A percentile compares a stretch with the other conserved stretches of the same genome.
These are phyloP conservation scores for Temnothorax longispinosus DNA, from an alignment of 1,140 invertebrate genomes.

Conservation along the genomic window DNA sequence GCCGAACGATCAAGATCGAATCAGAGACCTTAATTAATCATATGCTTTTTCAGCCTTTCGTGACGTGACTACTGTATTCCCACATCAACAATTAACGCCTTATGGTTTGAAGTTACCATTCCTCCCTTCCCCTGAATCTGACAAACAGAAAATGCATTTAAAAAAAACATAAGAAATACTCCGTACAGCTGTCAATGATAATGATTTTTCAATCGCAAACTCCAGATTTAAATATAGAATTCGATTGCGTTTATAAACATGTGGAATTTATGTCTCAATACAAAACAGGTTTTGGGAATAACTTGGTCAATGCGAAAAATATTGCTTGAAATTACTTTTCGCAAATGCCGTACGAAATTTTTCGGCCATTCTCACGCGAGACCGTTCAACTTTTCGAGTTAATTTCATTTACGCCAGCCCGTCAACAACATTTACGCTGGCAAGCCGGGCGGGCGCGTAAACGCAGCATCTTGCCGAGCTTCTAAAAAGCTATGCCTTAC, in stretches of 20 bases:
- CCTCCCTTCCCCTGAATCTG: not conserved
- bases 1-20: constrained; percentile 31
- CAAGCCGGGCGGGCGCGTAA: constrained; percentile 25
- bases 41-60: constrained; percentile 28
- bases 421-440: constrained; percentile 21
- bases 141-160: not conserved
- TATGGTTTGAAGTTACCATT: not conserved
- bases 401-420: constrained; percentile 45
- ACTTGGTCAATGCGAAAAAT: not conserved
- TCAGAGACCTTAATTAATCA: constrained; percentile 38
- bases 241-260: not conserved
- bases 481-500: constrained; percentile 64
- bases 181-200: not conserved
- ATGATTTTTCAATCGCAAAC: not conserved
- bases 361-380: constrained; percentile 30
- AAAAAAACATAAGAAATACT: not conserved
- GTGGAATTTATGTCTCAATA: not conserved
- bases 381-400: constrained; percentile 28
- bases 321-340: not conserved
- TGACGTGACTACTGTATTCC: constrained; percentile 21
- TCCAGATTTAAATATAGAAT: not conserved
- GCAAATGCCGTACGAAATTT: not conserved
- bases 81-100: constrained; percentile 18
- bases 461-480: constrained; percentile 60
- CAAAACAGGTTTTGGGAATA: not conserved